A percentile compares a stretch with the other conserved stretches of the same genome.
Conservation (phyloP, 2,113 vertebrate species). For the Esox niger region DNA sequence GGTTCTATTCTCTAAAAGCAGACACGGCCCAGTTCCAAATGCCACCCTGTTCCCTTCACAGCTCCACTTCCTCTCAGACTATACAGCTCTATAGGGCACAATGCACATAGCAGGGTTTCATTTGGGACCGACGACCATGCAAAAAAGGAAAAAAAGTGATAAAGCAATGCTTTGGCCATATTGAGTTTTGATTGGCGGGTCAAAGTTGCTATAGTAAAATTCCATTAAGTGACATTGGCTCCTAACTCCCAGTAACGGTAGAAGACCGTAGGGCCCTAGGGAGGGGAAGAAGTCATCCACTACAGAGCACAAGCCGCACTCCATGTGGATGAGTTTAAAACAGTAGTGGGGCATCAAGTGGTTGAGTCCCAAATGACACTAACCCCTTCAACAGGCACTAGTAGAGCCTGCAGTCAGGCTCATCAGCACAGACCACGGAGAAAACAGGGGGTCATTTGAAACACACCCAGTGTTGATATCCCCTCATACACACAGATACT, state of each 20-base stretch:
- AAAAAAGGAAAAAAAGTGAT: too few relatives aligned
- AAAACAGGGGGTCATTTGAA: neutral
- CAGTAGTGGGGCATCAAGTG: constrained; percentile 10
- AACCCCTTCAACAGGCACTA: neutral
- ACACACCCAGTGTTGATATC: constrained; percentile 19
- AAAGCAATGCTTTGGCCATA: neutral
- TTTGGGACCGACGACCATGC: too few relatives aligned
- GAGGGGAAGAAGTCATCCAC: neutral
- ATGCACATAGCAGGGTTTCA: too few relatives aligned
- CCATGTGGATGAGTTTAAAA: constrained; percentile 31
- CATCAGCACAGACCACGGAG: too few relatives aligned
- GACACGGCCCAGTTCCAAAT: constrained; percentile 9
- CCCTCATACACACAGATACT: constrained; percentile 54
- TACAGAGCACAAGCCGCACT: constrained; percentile 61
- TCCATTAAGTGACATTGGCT: constrained; percentile 19
- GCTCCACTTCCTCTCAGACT: too few relatives aligned
- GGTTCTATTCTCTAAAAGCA: constrained; percentile 50
- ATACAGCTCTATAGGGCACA: too few relatives aligned
- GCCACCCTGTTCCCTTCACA: neutral
- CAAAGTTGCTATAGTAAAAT: constrained; percentile 48
- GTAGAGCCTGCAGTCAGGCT: too few relatives aligned
- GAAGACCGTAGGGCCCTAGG: constrained; percentile 25
- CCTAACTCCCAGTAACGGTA: constrained; percentile 30
- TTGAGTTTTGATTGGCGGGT: constrained; percentile 40
- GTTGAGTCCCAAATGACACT: neutral